Conservation (phyloP, 2,113 vertebrate species). For the Xiphorhynchus elegans region DNA sequence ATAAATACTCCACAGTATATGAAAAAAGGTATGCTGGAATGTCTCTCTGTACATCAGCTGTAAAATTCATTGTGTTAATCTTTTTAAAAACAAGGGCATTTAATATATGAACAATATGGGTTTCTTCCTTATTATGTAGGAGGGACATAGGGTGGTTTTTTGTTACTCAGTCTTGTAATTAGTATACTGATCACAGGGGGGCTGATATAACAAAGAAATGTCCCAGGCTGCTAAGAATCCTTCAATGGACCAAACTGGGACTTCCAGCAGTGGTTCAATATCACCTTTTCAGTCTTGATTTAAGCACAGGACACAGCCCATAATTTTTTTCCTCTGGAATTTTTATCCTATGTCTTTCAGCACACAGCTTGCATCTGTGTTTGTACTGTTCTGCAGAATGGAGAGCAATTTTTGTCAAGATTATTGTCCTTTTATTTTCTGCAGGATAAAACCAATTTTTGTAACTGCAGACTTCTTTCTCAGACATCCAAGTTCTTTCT, state of each 20-base stretch:
- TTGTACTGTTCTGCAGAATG: neutral
- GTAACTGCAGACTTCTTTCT: neutral
- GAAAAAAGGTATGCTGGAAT: neutral
- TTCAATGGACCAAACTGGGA: neutral
- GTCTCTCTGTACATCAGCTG: neutral
- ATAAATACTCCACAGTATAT: neutral
- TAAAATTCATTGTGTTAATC: neutral
- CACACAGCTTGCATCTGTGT: neutral
- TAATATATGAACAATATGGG: neutral
- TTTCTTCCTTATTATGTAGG: neutral
- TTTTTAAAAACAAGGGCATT: neutral
- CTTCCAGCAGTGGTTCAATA: neutral
- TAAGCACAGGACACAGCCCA: neutral
- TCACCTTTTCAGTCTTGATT: neutral
- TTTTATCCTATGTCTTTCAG: constrained; percentile 8
- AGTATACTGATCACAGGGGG: neutral
- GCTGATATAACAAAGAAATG: neutral
- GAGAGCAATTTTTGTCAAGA: neutral
- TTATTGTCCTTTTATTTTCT: neutral
- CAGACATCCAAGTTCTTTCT: neutral
- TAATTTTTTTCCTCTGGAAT: constrained; percentile 17
- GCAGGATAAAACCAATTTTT: neutral
- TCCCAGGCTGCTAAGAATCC: neutral
- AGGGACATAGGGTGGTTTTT: neutral
- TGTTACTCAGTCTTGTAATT: neutral